phyloP scores from a whole-genome alignment of 92 coral and sea anemone species.

The Actinernus sp. region DNA sequence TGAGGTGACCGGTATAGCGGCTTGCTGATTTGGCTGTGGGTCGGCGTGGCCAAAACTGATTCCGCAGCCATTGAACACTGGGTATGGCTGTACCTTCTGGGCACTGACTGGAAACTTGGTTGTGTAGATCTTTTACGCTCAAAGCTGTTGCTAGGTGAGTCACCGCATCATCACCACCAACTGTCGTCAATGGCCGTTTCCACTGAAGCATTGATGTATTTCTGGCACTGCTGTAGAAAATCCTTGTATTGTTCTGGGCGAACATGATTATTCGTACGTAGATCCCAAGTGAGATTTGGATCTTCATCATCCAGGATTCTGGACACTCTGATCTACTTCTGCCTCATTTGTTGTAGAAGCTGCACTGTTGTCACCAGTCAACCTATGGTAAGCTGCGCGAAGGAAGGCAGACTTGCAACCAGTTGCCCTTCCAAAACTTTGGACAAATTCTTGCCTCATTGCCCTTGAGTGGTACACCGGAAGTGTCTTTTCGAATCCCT shows the following conservation, averaged over 20 bases:
- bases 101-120: constrained; percentile 26
- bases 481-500: too few species aligned
- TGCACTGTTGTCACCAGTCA: constrained; percentile 44
- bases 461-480: too few species aligned
- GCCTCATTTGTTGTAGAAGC: constrained; percentile 13
- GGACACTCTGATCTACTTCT: constrained; percentile 20
- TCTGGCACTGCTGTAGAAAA: constrained; percentile 36
- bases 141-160: constrained; percentile 53
- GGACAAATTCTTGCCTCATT: too few species aligned
- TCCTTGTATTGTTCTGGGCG: constrained; percentile 12
- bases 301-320: constrained; percentile 21
- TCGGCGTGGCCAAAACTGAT: constrained; percentile 55
- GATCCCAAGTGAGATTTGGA: constrained; percentile 24
- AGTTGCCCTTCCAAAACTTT: too few species aligned
- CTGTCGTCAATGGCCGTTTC: constrained; percentile 44
- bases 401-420: too few species aligned
- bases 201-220: constrained; percentile 1
- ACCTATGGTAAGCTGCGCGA: constrained; percentile 38
- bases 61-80: constrained; percentile 49
- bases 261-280: constrained; percentile 9
- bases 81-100: constrained; percentile 43
- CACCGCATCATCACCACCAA: constrained; percentile 12
- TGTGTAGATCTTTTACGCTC: constrained; percentile 49
- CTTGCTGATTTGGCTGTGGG: constrained; percentile 45
- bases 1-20: constrained; percentile 33